phyloP scores from a whole-genome alignment of 2,888 invertebrate genomes.

The Mayetiola destructor region DNA sequence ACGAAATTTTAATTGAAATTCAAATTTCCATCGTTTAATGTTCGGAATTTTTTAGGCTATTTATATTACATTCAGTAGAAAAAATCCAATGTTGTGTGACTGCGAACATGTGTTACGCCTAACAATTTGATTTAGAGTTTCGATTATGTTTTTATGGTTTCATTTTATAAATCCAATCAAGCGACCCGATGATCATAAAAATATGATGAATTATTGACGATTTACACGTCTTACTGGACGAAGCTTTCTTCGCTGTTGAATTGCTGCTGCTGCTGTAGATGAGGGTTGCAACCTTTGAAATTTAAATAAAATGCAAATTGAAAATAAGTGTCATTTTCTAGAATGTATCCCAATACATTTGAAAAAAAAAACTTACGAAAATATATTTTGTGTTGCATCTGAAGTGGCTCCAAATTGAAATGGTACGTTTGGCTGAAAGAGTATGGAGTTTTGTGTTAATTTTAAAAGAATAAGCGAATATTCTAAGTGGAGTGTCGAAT shows the following conservation, averaged over 20 bases:
- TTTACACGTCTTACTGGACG: conserved; percentile 5
- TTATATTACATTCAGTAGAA: too few relatives aligned
- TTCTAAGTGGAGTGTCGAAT: background rate
- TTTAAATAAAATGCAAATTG: background rate
- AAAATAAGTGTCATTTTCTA: background rate
- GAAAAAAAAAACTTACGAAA: conserved; percentile 10
- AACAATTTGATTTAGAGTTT: too few relatives aligned
- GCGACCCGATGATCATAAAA: too few relatives aligned
- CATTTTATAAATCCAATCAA: too few relatives aligned
- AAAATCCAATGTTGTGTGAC: too few relatives aligned
- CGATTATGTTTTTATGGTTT: too few relatives aligned
- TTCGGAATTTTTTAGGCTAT: too few relatives aligned
- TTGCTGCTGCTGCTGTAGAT: background rate
- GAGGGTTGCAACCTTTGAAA: background rate
- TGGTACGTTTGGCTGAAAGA: conserved; percentile 9
- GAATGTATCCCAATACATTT: background rate
- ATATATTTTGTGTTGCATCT: conserved; percentile 12
- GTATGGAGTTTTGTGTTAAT: background rate
- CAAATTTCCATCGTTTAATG: too few relatives aligned
- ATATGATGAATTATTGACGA: conserved; percentile 2
- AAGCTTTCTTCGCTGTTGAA: conserved; percentile 1
- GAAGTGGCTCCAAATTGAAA: conserved; percentile 8
- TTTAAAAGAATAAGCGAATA: background rate
- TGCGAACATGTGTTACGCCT: too few relatives aligned
- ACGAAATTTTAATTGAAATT: too few relatives aligned